A percentile compares a stretch with the other conserved stretches of the same genome.
These are phyloP conservation scores for Hydra vulgaris DNA, from an alignment of 30 jellyfish, hydroid and myxozoan species.

Conservation along the genomic window DNA sequence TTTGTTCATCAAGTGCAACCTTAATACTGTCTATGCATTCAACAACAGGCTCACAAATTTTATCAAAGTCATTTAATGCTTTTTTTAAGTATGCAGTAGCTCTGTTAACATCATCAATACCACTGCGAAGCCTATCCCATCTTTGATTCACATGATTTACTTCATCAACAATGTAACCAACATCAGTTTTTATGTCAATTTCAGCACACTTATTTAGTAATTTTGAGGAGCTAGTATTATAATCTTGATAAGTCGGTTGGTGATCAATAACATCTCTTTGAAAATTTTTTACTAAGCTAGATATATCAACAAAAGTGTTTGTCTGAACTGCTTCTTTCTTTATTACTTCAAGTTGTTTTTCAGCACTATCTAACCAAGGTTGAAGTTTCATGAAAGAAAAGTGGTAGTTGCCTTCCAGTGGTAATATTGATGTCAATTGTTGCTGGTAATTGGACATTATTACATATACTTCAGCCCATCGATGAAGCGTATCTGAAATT, in stretches of 20 bases:
- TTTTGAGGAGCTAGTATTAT: conserved; percentile 33
- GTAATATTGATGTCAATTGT: conserved; percentile 73
- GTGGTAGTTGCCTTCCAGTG: conserved; percentile 64
- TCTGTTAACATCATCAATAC: conserved; percentile 37
- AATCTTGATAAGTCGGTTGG: conserved; percentile 41
- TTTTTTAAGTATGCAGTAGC: conserved; percentile 27
- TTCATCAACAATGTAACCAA: conserved; percentile 51
- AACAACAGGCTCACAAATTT: conserved; percentile 63
- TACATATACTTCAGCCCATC: conserved; percentile 39
- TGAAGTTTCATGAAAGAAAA: conserved; percentile 41
- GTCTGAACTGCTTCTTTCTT: conserved; percentile 28
- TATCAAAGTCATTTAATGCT: conserved; percentile 43
- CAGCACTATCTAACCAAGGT: conserved; percentile 82
- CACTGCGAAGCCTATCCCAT: conserved; percentile 55
- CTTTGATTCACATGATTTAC: conserved; percentile 52
- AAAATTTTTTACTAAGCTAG: conserved; percentile 27
- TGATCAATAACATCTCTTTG: conserved; percentile 58
- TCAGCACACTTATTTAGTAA: conserved; percentile 38
- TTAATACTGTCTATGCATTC: conserved; percentile 49
- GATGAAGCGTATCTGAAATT: conserved; percentile 24
- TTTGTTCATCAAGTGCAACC: conserved; percentile 40
- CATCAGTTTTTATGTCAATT: conserved; percentile 48
- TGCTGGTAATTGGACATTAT: conserved; percentile 40
- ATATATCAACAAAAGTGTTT: conserved; percentile 23
- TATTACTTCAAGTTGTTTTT: conserved; percentile 33